Base-by-base conservation (phyloP, 2,797 vertebrate species). In the Capromys pilorides region DNA sequence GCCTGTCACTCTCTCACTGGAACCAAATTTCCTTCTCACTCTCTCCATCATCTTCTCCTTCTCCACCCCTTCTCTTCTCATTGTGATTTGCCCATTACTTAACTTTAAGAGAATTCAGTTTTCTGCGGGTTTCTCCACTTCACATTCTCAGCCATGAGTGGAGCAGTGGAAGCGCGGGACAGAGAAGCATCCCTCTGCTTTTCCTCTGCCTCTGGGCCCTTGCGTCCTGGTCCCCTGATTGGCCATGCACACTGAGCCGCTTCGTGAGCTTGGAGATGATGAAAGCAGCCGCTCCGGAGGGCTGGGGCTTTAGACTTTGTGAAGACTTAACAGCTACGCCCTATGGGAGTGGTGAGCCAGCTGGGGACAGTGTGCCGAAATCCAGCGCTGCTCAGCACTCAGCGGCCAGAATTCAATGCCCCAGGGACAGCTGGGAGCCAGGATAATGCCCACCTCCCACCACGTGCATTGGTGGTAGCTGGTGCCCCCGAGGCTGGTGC, bases 321-420 rank as follows among this genome's bases (percentile, higher is more conserved):
- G 31, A 2, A 19, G 66, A n/a, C 18, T 67, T 19, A 2, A 2
- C 66, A 33, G 33, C 66, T n/a, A 33, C n/a, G 66, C 66, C n/a
- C 0, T 9, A 19, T 6, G 28, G 33, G 33, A n/a, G 19, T 2
- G 2, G 16, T 6, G 12, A n/a, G 16, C 6, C 16, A 6, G 3
- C 0, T 9, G 3, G 31, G 64, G 3, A 33, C 6, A 6, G 18
- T 33, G 1, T 8, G 66, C 0, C 2, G 33, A 18, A 16, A 33
- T 33, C 16, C 6, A n/a, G 33, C 33, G 16, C 33, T n/a, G 6
- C 33, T 33, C 16, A 18, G 66, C 6, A 18, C 33, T 67, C 5
- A 16, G 13, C 14, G 14, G 66, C 16, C 33, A 19, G 33, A 16
- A 66, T 33, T 67, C 33, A 67, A 16, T 1, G 33, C 66, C 66